phyloP scores from a whole-genome alignment of 1,140 invertebrate species.

The Eciton burchellii region DNA sequence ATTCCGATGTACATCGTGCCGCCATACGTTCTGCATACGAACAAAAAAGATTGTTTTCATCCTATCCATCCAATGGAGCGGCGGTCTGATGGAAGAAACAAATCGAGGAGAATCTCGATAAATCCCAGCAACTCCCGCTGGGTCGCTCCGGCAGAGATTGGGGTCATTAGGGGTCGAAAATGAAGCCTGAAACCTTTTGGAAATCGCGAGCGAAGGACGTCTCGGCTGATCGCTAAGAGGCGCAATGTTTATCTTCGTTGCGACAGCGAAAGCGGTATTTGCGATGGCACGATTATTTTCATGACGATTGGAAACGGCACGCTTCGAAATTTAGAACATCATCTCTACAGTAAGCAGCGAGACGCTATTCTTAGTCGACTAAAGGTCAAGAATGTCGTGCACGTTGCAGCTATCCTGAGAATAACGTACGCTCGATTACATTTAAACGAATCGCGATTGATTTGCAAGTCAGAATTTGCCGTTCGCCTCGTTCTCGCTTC shows the following conservation, averaged over 20 bases:
- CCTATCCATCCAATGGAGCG: neutral
- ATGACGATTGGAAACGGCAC: neutral
- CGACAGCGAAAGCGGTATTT: neutral
- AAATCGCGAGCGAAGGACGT: neutral
- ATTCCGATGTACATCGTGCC: slow-evolving; percentile 28
- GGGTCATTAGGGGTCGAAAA: neutral
- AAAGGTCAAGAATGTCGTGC: neutral
- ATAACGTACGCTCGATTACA: slow-evolving; percentile 12
- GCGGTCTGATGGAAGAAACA: slow-evolving; percentile 13
- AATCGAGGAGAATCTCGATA: slow-evolving; percentile 20
- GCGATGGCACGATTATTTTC: neutral
- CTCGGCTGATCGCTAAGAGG: neutral
- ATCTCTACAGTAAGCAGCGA: neutral
- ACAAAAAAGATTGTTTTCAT: slow-evolving; percentile 49
- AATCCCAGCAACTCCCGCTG: neutral
- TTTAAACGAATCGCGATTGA: slow-evolving; percentile 35
- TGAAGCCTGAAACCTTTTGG: neutral
- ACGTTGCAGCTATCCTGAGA: neutral
- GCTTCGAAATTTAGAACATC: neutral
- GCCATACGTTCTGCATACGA: slow-evolving; percentile 49
- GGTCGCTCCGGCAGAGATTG: neutral
- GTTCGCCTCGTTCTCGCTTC: slow-evolving; percentile 29
- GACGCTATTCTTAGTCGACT: neutral
- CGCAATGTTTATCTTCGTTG: neutral
- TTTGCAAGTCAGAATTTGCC: slow-evolving; percentile 16